These are phyloP conservation scores for Helicoverpa zea DNA, from an alignment of 1,140 invertebrate species.

Conservation along the genomic window DNA sequence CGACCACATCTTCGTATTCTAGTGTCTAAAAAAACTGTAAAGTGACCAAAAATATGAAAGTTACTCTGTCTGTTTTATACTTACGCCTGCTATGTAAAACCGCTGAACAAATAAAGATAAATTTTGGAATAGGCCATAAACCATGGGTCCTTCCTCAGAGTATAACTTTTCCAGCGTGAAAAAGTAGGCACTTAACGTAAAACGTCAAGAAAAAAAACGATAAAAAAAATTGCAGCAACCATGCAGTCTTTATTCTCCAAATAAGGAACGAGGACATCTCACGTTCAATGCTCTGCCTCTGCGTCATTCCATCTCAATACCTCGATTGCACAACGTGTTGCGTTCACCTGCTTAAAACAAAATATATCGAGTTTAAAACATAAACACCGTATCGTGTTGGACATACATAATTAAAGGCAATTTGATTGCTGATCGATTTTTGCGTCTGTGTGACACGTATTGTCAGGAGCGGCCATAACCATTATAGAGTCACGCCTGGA, in stretches of 20 bases:
- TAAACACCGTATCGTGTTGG: neutral
- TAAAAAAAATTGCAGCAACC: neutral
- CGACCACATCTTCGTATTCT: no score
- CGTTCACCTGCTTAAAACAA: neutral
- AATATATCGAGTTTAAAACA: neutral
- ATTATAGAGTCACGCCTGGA: conserved; percentile 54
- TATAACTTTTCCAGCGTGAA: no score
- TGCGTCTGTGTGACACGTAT: conserved; percentile 52
- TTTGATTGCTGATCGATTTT: conserved; percentile 65
- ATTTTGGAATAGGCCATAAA: no score
- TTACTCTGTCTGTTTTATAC: no score
- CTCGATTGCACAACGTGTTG: conserved; percentile 22
- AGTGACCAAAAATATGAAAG: no score
- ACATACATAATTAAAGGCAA: conserved; percentile 50
- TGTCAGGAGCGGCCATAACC: conserved; percentile 48
- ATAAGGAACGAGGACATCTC: conserved; percentile 58
- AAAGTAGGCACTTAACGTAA: neutral
- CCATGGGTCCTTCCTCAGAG: no score
- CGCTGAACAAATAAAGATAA: no score
- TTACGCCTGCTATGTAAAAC: no score
- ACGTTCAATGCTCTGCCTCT: conserved; percentile 13
- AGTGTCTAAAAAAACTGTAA: no score
- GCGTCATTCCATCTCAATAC: conserved; percentile 51
- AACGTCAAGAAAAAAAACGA: neutral
- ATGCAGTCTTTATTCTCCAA: conserved; percentile 33